These are phyloP conservation scores for Hassar affinis DNA, from an alignment of 2,113 vertebrate species.

Conservation along the genomic window DNA sequence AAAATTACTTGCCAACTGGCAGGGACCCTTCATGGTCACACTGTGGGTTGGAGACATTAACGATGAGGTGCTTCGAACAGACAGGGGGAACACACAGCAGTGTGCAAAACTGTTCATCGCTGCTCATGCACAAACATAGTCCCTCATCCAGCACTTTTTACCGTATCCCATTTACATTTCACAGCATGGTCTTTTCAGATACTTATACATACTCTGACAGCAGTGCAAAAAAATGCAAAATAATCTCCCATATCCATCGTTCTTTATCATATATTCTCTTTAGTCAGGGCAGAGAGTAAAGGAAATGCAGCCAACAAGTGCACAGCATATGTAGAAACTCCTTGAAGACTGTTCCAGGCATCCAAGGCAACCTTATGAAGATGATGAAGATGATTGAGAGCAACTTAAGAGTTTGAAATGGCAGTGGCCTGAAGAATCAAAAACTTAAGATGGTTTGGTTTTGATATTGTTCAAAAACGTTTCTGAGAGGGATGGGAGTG, in stretches of 20 bases:
- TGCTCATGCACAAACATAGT: neutral
- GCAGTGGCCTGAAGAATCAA: neutral
- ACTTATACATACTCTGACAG: neutral
- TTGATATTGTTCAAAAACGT: too few species aligned
- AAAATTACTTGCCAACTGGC: neutral
- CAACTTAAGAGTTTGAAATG: neutral
- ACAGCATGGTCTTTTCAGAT: neutral
- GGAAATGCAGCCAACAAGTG: neutral
- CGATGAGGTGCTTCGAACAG: neutral
- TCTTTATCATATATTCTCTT: neutral
- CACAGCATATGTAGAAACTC: neutral
- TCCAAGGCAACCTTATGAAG: slow-evolving; percentile 11
- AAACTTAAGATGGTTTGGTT: neutral
- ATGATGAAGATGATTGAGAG: neutral
- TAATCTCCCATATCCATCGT: neutral
- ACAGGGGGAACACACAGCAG: neutral
- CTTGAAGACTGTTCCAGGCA: neutral
- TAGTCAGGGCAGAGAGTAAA: neutral
- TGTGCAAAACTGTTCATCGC: neutral
- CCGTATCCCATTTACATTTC: neutral
- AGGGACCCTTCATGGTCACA: neutral
- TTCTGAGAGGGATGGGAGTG: too few species aligned
- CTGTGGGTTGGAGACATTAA: neutral
- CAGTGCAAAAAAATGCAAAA: neutral
- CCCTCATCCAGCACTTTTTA: too few species aligned